phyloP scores from a whole-genome alignment of 2,113 vertebrate species.

The Apaloderma vittatum region DNA sequence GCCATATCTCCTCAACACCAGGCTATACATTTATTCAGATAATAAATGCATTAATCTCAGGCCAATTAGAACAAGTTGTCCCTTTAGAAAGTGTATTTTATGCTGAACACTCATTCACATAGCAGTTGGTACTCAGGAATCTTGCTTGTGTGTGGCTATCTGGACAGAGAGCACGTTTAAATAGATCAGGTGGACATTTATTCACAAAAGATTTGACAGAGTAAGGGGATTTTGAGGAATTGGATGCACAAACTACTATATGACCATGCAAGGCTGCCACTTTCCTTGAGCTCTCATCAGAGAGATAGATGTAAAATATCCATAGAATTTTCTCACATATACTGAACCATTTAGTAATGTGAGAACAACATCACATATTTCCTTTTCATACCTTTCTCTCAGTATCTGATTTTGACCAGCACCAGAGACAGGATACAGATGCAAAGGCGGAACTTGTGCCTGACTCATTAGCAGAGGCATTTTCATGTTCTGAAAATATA shows the following conservation, averaged over 20 bases:
- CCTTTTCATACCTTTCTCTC: background rate
- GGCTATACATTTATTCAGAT: constrained; percentile 4
- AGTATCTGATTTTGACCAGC: background rate
- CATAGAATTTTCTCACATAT: background rate
- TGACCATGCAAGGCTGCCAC: background rate
- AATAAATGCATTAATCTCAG: constrained; percentile 18
- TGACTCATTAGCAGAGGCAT: background rate
- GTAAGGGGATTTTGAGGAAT: background rate
- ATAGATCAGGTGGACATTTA: background rate
- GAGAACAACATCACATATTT: background rate
- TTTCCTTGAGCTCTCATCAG: background rate
- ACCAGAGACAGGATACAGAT: background rate
- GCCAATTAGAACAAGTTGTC: constrained; percentile 17
- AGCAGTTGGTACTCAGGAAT: background rate
- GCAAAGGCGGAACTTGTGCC: background rate
- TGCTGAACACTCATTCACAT: background rate
- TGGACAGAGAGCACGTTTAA: background rate
- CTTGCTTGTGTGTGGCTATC: background rate
- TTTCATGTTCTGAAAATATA: constrained; percentile 16
- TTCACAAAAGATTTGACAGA: background rate
- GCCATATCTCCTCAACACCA: background rate
- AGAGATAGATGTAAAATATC: background rate
- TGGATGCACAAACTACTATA: background rate
- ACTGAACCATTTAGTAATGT: background rate
- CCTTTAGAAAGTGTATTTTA: constrained; percentile 20